A percentile compares a stretch with the other conserved stretches of the same genome.
Conservation (phyloP, 2,888 invertebrate genomes). For the Heliconius aoede region DNA sequence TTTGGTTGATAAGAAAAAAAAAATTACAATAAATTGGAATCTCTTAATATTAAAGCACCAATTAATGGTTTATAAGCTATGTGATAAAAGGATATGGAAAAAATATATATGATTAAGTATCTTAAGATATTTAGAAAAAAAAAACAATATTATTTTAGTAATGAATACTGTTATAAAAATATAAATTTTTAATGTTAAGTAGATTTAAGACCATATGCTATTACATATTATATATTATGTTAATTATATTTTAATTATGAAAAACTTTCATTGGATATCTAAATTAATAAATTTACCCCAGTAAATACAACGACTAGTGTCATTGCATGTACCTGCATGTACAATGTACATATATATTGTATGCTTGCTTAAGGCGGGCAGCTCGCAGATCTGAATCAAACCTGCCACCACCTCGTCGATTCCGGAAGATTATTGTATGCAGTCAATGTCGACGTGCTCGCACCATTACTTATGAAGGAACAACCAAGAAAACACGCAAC, state of each 20-base stretch:
- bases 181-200: no score
- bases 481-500: no score
- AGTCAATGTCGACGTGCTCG: background rate
- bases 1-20: background rate
- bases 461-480: no score
- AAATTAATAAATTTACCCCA: background rate
- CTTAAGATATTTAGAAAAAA: background rate
- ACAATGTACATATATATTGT: no score
- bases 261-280: background rate
- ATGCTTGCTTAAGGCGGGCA: background rate
- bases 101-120: background rate
- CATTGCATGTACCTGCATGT: background rate
- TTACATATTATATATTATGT: no score
- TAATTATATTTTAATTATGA: no score
- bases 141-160: background rate
- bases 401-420: background rate
- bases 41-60: slow-evolving; percentile 38
- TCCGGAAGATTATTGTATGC: background rate
- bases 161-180: no score
- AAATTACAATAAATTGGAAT: slow-evolving; percentile 41
- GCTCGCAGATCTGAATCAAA: background rate
- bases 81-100: background rate
- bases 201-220: no score
- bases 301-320: background rate
- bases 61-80: slow-evolving; percentile 25